These are phyloP conservation scores for Brachyptera risi DNA, from an alignment of 2,888 invertebrate species.

Conservation along the genomic window DNA sequence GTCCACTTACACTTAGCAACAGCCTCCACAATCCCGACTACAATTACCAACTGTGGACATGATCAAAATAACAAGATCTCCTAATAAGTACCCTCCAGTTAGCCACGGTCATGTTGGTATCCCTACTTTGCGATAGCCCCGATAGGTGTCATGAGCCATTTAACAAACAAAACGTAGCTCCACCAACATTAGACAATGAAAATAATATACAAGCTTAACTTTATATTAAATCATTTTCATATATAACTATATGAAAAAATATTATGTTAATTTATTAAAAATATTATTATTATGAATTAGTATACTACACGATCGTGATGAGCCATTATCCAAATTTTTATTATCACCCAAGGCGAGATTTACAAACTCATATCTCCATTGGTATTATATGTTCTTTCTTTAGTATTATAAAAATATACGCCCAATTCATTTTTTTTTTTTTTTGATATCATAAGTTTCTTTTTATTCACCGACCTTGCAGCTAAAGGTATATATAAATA, in stretches of 20 bases:
- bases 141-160: not conserved
- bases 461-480: constrained; percentile 10
- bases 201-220: not conserved
- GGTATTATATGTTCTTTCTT: not conserved
- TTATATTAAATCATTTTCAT: not conserved
- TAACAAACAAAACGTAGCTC: not conserved
- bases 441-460: not conserved
- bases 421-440: constrained; percentile 12
- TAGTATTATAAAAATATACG: constrained; percentile 4
- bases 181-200: not conserved
- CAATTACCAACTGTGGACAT: not conserved
- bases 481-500: no score
- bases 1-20: not conserved
- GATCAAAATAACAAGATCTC: no score
- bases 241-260: no score
- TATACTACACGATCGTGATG: constrained; percentile 12
- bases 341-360: constrained; percentile 4
- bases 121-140: no score
- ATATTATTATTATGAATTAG: not conserved
- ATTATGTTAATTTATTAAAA: not conserved
- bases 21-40: not conserved
- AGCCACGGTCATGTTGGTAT: no score
- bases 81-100: not conserved
- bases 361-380: constrained; percentile 9
- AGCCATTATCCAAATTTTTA: constrained; percentile 16